These are phyloP conservation scores for Allygus modestus DNA, from an alignment of 2,888 invertebrate genomes.

Conservation along the genomic window DNA sequence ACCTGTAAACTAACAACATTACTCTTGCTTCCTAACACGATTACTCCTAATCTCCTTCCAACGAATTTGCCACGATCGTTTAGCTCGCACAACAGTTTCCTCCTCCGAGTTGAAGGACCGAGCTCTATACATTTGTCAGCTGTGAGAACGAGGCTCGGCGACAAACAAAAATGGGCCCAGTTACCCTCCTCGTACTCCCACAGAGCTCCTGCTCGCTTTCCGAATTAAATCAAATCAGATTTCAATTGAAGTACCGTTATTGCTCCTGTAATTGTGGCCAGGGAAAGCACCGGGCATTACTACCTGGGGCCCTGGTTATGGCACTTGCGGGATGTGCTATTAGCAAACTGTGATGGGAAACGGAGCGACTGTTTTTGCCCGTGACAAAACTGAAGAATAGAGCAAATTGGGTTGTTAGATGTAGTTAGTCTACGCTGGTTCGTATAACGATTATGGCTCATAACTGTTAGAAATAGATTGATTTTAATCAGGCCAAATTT, in stretches of 20 bases:
- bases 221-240: slow-evolving; percentile 31
- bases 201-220: slow-evolving; percentile 27
- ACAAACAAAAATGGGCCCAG: slow-evolving; percentile 9
- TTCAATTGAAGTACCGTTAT: slow-evolving; percentile 41
- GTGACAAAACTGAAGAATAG: slow-evolving; percentile 8
- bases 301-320: slow-evolving; percentile 36
- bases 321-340: slow-evolving; percentile 27
- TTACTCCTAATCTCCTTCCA: too few species aligned
- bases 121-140: not conserved
- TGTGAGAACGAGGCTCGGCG: slow-evolving; percentile 7
- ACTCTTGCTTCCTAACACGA: too few species aligned
- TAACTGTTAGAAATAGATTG: too few species aligned
- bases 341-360: slow-evolving; percentile 35
- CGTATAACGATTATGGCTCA: too few species aligned
- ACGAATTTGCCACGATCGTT: too few species aligned
- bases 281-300: slow-evolving; percentile 26
- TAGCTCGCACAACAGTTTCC: not conserved
- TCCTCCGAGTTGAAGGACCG: slow-evolving; percentile 9
- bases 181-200: slow-evolving; percentile 7
- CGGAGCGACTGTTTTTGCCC: slow-evolving; percentile 28
- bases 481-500: too few species aligned
- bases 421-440: not conserved
- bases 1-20: too few species aligned
- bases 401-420: not conserved
- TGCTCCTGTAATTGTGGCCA: slow-evolving; percentile 20